phyloP scores from a whole-genome alignment of 2,888 invertebrate species.

The Drosophila rubida region DNA sequence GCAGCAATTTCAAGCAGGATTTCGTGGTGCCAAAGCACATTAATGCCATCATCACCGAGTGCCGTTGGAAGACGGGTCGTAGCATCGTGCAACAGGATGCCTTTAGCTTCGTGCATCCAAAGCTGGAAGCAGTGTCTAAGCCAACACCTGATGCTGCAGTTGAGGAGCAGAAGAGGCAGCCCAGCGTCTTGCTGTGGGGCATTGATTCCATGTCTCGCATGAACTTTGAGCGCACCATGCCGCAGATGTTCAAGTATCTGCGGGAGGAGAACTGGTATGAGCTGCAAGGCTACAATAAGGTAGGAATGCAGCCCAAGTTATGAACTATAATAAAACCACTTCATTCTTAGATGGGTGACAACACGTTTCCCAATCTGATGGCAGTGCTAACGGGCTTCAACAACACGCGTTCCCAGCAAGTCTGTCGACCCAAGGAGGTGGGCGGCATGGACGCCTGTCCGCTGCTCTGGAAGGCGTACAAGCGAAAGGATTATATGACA shows the following conservation, averaged over 20 bases:
- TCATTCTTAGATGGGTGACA: conserved; percentile 89
- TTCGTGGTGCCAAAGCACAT: conserved; percentile 67
- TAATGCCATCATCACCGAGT: conserved; percentile 71
- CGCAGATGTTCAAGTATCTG: conserved; percentile 88
- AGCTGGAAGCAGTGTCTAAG: background rate
- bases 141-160: background rate
- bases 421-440: conserved; percentile 85
- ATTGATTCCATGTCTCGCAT: conserved; percentile 93
- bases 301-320: background rate
- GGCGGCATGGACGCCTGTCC: conserved; percentile 89
- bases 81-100: conserved; percentile 83
- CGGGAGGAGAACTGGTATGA: conserved; percentile 89
- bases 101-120: conserved; percentile 86
- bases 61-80: conserved; percentile 81
- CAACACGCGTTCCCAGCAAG: conserved; percentile 83
- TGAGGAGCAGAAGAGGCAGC: conserved; percentile 7
- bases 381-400: conserved; percentile 91
- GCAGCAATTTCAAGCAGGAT: conserved; percentile 70
- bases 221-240: conserved; percentile 91
- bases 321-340: background rate
- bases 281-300: conserved; percentile 90
- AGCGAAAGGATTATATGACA: conserved; percentile 89
- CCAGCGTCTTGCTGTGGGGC: conserved; percentile 91
- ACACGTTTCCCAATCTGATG: conserved; percentile 95
- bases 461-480: conserved; percentile 91